Percentiles rank a stretch among this genome's conserved stretches.
phyloP scores from a whole-genome alignment of 2,797 vertebrate species.

The Scolopax bukidnonensis region DNA sequence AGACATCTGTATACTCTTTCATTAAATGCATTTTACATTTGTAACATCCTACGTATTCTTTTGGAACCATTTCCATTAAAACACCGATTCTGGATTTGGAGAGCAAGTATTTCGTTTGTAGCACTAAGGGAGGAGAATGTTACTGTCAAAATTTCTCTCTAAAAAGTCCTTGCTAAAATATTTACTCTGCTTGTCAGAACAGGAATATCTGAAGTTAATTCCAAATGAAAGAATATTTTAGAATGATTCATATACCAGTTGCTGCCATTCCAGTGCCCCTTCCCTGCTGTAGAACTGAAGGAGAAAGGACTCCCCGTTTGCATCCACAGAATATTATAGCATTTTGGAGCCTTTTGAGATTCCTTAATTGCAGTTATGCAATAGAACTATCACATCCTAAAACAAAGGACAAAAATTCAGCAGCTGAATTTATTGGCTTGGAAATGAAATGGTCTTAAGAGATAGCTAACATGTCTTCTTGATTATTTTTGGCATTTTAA shows the following conservation, averaged over 20 bases:
- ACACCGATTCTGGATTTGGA: conserved; percentile 15
- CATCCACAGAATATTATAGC: conserved; percentile 15
- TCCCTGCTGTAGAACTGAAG: conserved; percentile 29
- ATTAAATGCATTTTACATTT: conserved; percentile 61
- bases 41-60: conserved; percentile 40
- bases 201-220: conserved; percentile 59
- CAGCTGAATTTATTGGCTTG: conserved; percentile 4
- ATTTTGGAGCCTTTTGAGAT: conserved; percentile 29
- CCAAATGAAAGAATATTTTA: conserved; percentile 59
- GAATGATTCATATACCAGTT: conserved; percentile 38
- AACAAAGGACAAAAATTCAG: conserved; percentile 43
- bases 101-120: conserved; percentile 46
- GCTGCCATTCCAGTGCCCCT: background rate
- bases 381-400: conserved; percentile 34
- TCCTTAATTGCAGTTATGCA: conserved; percentile 41
- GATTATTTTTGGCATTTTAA: conserved; percentile 28
- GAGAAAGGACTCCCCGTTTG: background rate
- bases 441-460: conserved; percentile 3
- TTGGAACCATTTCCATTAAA: conserved; percentile 30
- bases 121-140: conserved; percentile 34
- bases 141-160: conserved; percentile 52
- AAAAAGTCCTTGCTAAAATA: conserved; percentile 57
- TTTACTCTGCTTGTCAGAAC: conserved; percentile 61
- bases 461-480: conserved; percentile 2
- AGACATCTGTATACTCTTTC: conserved; percentile 50